phyloP scores from a whole-genome alignment of 1,140 invertebrate species.

The Hormaphis cornu region DNA sequence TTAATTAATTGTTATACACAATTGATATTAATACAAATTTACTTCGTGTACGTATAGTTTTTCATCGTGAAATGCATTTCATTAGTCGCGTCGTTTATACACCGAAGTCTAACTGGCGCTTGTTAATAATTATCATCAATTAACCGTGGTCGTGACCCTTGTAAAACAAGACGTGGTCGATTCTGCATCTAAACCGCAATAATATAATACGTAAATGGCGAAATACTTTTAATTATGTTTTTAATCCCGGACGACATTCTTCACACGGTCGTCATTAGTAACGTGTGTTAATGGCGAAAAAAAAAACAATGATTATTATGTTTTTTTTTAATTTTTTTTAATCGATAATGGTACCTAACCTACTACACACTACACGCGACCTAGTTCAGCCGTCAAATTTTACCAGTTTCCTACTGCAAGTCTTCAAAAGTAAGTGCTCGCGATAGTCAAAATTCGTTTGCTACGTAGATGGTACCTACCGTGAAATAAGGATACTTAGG shows the following conservation, averaged over 20 bases:
- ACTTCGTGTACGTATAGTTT: neutral
- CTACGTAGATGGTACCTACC: too few species aligned
- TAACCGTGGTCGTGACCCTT: slow-evolving; percentile 10
- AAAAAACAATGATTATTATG: neutral
- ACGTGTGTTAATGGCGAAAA: neutral
- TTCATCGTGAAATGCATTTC: neutral
- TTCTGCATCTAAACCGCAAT: slow-evolving; percentile 10
- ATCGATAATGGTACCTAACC: too few species aligned
- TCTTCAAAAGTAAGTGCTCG: too few species aligned
- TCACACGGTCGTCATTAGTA: slow-evolving; percentile 2
- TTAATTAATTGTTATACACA: slow-evolving; percentile 11
- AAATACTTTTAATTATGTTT: slow-evolving; percentile 9
- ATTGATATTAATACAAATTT: slow-evolving; percentile 18
- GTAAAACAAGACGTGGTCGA: neutral
- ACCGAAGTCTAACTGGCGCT: slow-evolving; percentile 7
- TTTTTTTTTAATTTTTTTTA: too few species aligned
- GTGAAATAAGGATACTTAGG: too few species aligned
- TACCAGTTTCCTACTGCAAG: too few species aligned
- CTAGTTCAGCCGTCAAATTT: too few species aligned
- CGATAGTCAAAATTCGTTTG: too few species aligned
- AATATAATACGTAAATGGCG: slow-evolving; percentile 10
- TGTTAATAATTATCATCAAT: slow-evolving; percentile 22
- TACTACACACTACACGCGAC: too few species aligned
- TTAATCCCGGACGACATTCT: neutral
- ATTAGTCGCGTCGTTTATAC: neutral